These are phyloP conservation scores for Conops quadrifasciatus DNA, from an alignment of 2,888 invertebrate species.

Conservation along the genomic window DNA sequence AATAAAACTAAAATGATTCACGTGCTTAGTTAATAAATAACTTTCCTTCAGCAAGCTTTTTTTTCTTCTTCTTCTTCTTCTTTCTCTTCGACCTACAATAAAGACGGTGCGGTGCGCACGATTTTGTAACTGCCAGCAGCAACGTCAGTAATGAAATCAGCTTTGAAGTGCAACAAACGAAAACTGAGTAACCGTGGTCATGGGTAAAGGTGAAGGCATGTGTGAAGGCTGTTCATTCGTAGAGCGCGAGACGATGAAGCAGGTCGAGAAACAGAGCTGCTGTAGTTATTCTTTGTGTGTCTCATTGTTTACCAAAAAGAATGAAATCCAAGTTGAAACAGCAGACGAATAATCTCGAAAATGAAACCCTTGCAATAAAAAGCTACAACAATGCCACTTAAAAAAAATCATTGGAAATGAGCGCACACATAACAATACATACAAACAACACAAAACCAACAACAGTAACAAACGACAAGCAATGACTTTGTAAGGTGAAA, in stretches of 20 bases:
- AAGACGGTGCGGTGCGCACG: neutral
- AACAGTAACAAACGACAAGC: constrained; percentile 51
- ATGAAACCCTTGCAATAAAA: constrained; percentile 34
- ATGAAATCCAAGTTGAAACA: constrained; percentile 18
- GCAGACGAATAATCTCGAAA: constrained; percentile 24
- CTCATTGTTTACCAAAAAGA: too few relatives aligned
- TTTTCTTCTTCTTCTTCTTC: neutral
- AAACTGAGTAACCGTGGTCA: constrained; percentile 63
- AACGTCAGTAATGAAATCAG: constrained; percentile 19
- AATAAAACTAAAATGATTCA: too few relatives aligned
- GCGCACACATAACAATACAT: neutral
- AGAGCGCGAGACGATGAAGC: too few relatives aligned
- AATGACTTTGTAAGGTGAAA: constrained; percentile 66
- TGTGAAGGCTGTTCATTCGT: constrained; percentile 64
- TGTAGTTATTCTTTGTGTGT: too few relatives aligned
- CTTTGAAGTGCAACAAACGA: constrained; percentile 33
- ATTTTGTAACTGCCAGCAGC: constrained; percentile 13
- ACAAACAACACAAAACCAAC: constrained; percentile 6
- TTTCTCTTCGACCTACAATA: constrained; percentile 5
- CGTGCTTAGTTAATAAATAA: too few relatives aligned
- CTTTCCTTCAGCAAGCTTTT: neutral
- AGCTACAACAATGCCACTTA: neutral
- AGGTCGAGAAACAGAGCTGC: too few relatives aligned
- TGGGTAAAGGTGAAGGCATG: constrained; percentile 64
- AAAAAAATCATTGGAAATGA: neutral